These are phyloP conservation scores for Ginglymostoma cirratum DNA, from an alignment of 2,113 vertebrate species.

Conservation along the genomic window DNA sequence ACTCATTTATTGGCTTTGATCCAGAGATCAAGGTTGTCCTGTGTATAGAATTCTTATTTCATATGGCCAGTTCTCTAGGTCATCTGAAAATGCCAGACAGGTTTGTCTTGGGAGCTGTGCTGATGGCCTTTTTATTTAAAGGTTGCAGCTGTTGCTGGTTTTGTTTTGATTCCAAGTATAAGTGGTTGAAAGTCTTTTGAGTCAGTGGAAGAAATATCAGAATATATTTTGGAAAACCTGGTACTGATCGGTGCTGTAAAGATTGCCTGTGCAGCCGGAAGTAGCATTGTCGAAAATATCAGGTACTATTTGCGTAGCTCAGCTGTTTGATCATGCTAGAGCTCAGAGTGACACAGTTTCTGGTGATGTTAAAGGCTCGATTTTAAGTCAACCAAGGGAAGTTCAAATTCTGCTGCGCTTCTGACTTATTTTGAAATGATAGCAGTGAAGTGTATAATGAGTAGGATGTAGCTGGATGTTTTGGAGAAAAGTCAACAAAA, in stretches of 20 bases:
- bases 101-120: background rate
- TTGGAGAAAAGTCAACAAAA: background rate
- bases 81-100: constrained; percentile 20
- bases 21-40: background rate
- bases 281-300: background rate
- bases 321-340: background rate
- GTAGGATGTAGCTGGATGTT: background rate
- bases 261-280: background rate
- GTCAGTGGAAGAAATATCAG: background rate
- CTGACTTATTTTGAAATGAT: background rate
- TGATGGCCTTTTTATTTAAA: constrained; percentile 24
- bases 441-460: background rate
- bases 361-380: background rate
- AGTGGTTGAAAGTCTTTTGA: constrained; percentile 28
- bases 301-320: background rate
- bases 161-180: background rate
- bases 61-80: background rate
- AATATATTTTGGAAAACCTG: constrained; percentile 26
- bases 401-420: background rate
- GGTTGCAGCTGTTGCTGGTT: constrained; percentile 24
- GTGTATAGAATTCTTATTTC: background rate
- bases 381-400: background rate
- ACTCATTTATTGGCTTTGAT: background rate
- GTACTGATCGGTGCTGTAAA: too few relatives aligned
- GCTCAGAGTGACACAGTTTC: background rate